phyloP scores from a whole-genome alignment of 2,797 vertebrate genomes.

The Myotis vivesi region DNA sequence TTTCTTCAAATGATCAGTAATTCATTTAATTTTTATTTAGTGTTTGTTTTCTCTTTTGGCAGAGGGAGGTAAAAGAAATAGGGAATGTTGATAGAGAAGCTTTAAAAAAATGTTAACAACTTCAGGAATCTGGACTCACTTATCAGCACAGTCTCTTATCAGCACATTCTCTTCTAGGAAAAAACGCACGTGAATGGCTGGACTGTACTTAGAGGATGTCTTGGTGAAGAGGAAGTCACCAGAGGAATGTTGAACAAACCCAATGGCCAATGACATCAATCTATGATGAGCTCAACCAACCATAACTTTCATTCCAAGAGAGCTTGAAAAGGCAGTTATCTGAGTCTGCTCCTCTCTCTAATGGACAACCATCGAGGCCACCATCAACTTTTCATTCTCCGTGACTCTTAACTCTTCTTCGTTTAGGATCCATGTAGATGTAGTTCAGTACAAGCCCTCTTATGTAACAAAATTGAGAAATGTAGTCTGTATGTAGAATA shows the following conservation, averaged over 20 bases:
- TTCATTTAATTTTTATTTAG: background rate
- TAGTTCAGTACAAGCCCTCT: background rate
- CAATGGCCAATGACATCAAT: background rate
- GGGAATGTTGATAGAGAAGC: background rate
- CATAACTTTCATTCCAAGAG: background rate
- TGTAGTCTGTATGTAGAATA: background rate
- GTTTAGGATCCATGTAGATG: background rate
- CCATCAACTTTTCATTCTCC: background rate
- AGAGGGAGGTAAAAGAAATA: background rate
- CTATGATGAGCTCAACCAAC: background rate
- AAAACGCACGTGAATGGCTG: background rate
- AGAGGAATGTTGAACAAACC: background rate
- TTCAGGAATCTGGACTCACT: background rate
- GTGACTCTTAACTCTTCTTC: background rate
- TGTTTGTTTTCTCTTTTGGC: background rate
- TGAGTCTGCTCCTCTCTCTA: background rate
- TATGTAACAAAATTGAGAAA: conserved; percentile 4
- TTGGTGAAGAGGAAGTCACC: background rate
- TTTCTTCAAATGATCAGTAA: background rate
- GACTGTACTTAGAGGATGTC: background rate
- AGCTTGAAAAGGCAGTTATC: background rate
- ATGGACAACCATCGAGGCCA: background rate
- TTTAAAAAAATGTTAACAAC: background rate
- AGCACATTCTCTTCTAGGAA: background rate
- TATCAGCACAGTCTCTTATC: background rate